phyloP scores from a whole-genome alignment of 2,797 vertebrate genomes.

The Protosalanx chinensis region DNA sequence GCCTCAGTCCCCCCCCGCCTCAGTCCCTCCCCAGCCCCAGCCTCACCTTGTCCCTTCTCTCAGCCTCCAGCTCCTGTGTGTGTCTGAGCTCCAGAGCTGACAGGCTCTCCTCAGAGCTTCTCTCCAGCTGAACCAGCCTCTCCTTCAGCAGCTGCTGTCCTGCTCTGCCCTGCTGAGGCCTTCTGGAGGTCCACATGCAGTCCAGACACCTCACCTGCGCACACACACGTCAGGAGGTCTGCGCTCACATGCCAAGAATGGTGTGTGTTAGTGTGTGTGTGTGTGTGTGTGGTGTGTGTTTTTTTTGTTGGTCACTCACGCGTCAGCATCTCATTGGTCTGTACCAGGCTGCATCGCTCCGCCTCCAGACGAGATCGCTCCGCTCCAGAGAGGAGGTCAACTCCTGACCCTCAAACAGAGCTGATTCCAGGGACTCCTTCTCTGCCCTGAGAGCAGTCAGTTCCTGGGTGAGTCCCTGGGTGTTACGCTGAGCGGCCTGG shows the following conservation, averaged over 20 bases:
- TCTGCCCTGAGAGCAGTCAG: constrained; percentile 71
- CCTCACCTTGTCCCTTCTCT: constrained; percentile 72
- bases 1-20: too few relatives aligned
- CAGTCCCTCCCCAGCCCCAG: too few relatives aligned
- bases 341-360: constrained; percentile 62
- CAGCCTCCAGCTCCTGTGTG: constrained; percentile 68
- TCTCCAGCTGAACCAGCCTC: constrained; percentile 59
- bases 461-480: constrained; percentile 69
- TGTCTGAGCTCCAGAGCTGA: constrained; percentile 54
- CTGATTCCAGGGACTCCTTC: constrained; percentile 72
- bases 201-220: constrained; percentile 71
- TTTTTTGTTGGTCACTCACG: constrained; percentile 68
- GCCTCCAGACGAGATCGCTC: constrained; percentile 67
- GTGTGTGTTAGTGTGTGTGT: too few relatives aligned
- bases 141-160: constrained; percentile 61
- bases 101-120: constrained; percentile 51
- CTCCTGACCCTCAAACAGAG: constrained; percentile 76
- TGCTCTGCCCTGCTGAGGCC: constrained; percentile 40
- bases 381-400: constrained; percentile 67
- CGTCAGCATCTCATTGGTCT: constrained; percentile 74
- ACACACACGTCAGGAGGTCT: neutral
- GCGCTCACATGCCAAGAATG: too few relatives aligned
- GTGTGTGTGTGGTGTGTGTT: too few relatives aligned
- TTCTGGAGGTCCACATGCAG: constrained; percentile 63
- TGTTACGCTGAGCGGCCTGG: constrained; percentile 69